Evolutionary conservation across 2,113 vertebrate species (phyloP), one percentile per base, ranked within the genome.

Genomic region (Neoarius graeffei): DNA sequence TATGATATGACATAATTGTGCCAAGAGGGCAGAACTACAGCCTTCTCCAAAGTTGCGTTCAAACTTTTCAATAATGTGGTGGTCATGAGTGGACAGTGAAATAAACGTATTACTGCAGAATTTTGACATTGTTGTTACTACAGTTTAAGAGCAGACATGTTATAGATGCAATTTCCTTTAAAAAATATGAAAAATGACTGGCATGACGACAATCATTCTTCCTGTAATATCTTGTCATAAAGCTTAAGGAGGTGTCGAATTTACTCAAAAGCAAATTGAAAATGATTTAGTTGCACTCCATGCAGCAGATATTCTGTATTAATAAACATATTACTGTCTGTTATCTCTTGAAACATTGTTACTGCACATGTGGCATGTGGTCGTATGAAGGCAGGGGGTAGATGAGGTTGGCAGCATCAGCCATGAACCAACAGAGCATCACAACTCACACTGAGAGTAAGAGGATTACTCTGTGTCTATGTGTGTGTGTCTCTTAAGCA

Each of bases 401-500:
- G 92, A 90, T 91, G 90, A 86, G 91, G 87, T 86, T 90, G 91
- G 87, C 86, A 90, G 79, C 84, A 89, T 89, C 91, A 91, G 91
- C 88, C 84, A 62, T 67, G 89, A 89, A 89, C 91, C 90, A 86
- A 77, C 91, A 88, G 90, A 87, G 88, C 84, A 90, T 90, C 79
- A 84, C 89, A 89, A 91, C 90, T 92, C 42, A 87, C 83, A 88
- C 89, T 91, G 89, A 94, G 88, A 88, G 91, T 90, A 92, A 92
- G 89, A 93, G 90, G 93, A 93, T 95, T 94, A 94, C 80, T 90
- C 66, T 66, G 17, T 86, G 66, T 89, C 86, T 90, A 82, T 84
- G 85, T 67, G 83, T 84, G 30, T 90, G 90, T 89, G 85, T 85
- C 85, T 92, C 74, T 54, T 87, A 35, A 80, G 84, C 66, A 84